phyloP scores from a whole-genome alignment of 2,888 invertebrate species.

The Chelonus formosanus region DNA sequence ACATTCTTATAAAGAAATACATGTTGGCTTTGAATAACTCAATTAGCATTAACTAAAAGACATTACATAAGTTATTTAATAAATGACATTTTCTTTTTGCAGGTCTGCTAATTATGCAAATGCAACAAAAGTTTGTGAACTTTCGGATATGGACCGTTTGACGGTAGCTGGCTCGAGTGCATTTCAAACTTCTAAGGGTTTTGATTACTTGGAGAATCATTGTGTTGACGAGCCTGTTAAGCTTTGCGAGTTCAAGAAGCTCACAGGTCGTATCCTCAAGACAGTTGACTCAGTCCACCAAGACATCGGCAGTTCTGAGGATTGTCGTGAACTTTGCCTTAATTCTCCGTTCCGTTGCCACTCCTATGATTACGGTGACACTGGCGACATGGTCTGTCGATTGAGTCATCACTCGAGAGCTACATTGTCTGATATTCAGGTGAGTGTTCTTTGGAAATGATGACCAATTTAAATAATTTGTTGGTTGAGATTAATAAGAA shows the following conservation, averaged over 20 bases:
- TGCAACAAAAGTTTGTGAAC: slow-evolving; percentile 83
- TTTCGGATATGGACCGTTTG: slow-evolving; percentile 91
- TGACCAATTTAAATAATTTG: no score
- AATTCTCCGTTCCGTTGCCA: slow-evolving; percentile 89
- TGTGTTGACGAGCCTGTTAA: slow-evolving; percentile 95
- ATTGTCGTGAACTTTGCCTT: slow-evolving; percentile 87
- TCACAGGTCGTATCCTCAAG: slow-evolving; percentile 87
- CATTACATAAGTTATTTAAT: background rate
- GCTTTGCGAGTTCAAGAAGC: slow-evolving; percentile 91
- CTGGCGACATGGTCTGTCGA: slow-evolving; percentile 91
- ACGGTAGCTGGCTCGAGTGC: slow-evolving; percentile 84
- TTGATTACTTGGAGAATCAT: slow-evolving; percentile 91
- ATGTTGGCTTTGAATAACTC: no score
- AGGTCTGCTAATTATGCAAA: slow-evolving; percentile 93
- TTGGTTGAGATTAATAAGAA: no score
- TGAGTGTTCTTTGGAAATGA: slow-evolving; percentile 55
- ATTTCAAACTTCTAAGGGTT: slow-evolving; percentile 71
- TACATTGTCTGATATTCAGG: slow-evolving; percentile 87
- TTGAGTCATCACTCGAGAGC: slow-evolving; percentile 91
- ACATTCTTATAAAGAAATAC: no score
- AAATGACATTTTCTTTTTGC: slow-evolving; percentile 52
- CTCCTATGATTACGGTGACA: slow-evolving; percentile 93
- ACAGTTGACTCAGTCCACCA: slow-evolving; percentile 94
- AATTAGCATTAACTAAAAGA: no score
- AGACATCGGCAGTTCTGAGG: slow-evolving; percentile 86